Evolutionary conservation across 30 jellyfish, hydroid and myxozoan species (phyloP), one percentile per base, ranked within the genome.

Genomic region (Pseudorhiza aurosa): DNA sequence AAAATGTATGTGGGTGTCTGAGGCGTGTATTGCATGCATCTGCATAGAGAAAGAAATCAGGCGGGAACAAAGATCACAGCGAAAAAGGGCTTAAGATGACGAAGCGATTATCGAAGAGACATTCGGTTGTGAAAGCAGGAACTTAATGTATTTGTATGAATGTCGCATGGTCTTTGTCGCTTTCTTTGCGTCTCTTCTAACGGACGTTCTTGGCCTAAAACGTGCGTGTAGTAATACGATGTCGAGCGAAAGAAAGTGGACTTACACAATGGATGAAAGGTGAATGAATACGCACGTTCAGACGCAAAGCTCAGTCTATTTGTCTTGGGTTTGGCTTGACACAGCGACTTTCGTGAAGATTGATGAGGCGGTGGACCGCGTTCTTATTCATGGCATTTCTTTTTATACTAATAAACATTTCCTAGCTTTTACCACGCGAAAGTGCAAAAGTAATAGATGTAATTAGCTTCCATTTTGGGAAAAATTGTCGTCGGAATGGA

Each of bases 91-190:
- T n/a, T 18, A 21, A 22, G 5, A 53, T 19, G 14, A 53, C 8
- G 6, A n/a, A 18, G 24, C 36, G 67, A 53, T 53, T 53, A 53
- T 33, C 67, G 22, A 53, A 17, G 67, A 17, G 35, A 53, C 67
- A 15, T 53, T 53, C 67, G 35, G 36, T 21, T n/a, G 14, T 33
- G 67, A 15, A 53, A 53, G 67, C 67, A 53, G 67, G 67, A 53
- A 53, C 67, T 53, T n/a, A 36, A 22, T 18, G 22, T 21, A 21
- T 53, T 19, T 53, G 10, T 15, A 19, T 53, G 4, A 53, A 21
- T 53, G 36, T 36, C 35, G 67, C 67, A 22, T 22, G 24, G 67
- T 21, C 67, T 53, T 53, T 53, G 67, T 15, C 67, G 67, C 4
- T 21, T 7, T 21, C 5, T 53, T 4, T 53, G 3, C 2, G 67